A percentile compares a stretch with the other conserved stretches of the same genome.
These are phyloP conservation scores for Drosophila arizonae DNA, from an alignment of 1,140 invertebrate genomes.

Conservation along the genomic window DNA sequence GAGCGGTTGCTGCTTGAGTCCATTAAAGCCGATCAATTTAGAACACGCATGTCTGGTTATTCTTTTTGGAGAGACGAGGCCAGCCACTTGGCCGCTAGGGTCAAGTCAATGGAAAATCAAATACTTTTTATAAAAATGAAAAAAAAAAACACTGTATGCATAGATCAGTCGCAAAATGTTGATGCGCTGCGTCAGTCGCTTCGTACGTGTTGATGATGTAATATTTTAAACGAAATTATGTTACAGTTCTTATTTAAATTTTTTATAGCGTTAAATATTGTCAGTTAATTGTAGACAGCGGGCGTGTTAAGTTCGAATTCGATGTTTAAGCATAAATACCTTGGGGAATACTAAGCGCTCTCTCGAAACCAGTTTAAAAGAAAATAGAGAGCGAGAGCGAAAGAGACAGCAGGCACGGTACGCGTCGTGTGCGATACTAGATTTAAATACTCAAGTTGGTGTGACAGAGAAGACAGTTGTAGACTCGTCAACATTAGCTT, in stretches of 20 bases:
- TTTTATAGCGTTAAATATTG: conserved; percentile 13
- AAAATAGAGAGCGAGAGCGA: too few species aligned
- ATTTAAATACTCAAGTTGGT: neutral
- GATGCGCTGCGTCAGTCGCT: conserved; percentile 10
- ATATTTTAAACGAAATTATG: conserved; percentile 28
- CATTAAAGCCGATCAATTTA: conserved; percentile 57
- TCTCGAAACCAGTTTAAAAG: conserved; percentile 24
- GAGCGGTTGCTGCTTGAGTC: conserved; percentile 19
- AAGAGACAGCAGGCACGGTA: conserved; percentile 6
- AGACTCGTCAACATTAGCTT: neutral
- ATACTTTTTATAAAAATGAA: conserved; percentile 4
- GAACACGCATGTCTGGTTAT: conserved; percentile 42
- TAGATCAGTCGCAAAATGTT: conserved; percentile 15
- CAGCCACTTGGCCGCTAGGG: conserved; percentile 31
- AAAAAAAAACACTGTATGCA: neutral
- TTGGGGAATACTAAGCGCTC: conserved; percentile 5
- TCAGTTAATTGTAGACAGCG: conserved; percentile 41
- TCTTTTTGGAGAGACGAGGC: conserved; percentile 40
- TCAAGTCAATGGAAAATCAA: conserved; percentile 30
- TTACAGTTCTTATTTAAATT: conserved; percentile 46
- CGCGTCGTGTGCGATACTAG: conserved; percentile 23
- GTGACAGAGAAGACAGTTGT: too few species aligned
- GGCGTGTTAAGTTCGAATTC: conserved; percentile 31
- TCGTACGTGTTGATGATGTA: conserved; percentile 37
- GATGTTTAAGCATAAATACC: conserved; percentile 24